phyloP scores from a whole-genome alignment of 2,888 invertebrate species.

The Drosophila anceps region DNA sequence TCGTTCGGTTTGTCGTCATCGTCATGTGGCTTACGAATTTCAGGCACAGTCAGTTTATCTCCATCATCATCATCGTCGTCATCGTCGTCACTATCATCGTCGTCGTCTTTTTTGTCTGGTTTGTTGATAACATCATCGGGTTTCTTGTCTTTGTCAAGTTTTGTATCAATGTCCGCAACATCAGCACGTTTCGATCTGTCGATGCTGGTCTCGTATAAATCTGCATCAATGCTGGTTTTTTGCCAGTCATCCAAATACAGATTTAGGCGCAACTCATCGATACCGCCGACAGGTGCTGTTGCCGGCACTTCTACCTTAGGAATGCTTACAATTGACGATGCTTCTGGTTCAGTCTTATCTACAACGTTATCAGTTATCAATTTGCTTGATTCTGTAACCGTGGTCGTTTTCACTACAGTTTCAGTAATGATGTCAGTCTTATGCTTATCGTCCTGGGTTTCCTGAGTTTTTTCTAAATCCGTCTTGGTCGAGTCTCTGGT shows the following conservation, averaged over 20 bases:
- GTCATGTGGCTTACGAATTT: slow-evolving; percentile 81
- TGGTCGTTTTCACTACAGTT: slow-evolving; percentile 72
- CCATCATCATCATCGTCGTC: slow-evolving; percentile 86
- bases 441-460: slow-evolving; percentile 69
- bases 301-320: slow-evolving; percentile 53
- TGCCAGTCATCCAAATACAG: slow-evolving; percentile 77
- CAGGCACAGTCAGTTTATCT: slow-evolving; percentile 77
- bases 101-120: slow-evolving; percentile 85
- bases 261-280: slow-evolving; percentile 66
- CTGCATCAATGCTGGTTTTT: slow-evolving; percentile 46
- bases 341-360: slow-evolving; percentile 75
- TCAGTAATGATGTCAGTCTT: slow-evolving; percentile 79
- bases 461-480: slow-evolving; percentile 66
- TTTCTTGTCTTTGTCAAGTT: slow-evolving; percentile 67
- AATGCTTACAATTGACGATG: slow-evolving; percentile 72
- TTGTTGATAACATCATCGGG: slow-evolving; percentile 49
- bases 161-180: slow-evolving; percentile 44
- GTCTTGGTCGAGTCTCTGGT: slow-evolving; percentile 35
- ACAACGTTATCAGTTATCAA: slow-evolving; percentile 62
- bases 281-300: slow-evolving; percentile 36
- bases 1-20: slow-evolving; percentile 87
- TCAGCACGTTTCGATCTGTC: slow-evolving; percentile 58
- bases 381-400: slow-evolving; percentile 62
- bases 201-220: slow-evolving; percentile 46
- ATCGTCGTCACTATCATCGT: slow-evolving; percentile 86